Conservation (phyloP, 2,113 vertebrate genomes). For the Nesospiza acunhae region DNA sequence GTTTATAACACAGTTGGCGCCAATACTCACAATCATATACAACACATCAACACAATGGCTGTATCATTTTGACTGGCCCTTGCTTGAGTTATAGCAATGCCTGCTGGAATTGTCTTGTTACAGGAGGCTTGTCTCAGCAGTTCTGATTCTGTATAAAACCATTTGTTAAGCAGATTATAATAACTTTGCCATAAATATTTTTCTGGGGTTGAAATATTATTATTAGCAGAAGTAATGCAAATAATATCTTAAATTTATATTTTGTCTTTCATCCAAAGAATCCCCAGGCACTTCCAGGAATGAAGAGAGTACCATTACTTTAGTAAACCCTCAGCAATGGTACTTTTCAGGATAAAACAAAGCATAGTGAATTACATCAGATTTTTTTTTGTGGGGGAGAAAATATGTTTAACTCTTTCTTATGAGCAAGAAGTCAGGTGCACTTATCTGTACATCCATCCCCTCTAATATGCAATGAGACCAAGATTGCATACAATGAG, state of each 20-base stretch:
- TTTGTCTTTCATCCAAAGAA: not conserved
- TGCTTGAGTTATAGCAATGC: constrained; percentile 42
- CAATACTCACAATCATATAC: not conserved
- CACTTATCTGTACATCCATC: not conserved
- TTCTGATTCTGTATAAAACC: constrained; percentile 29
- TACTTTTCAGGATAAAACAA: not conserved
- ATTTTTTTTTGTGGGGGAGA: not conserved
- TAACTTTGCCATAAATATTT: constrained; percentile 22
- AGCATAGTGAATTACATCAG: not conserved
- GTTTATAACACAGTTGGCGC: constrained; percentile 42
- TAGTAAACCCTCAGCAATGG: not conserved
- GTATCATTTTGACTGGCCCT: constrained; percentile 27
- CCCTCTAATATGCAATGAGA: not conserved
- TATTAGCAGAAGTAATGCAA: constrained; percentile 11
- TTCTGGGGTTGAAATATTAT: constrained; percentile 38
- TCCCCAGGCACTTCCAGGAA: not conserved
- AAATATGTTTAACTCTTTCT: not conserved
- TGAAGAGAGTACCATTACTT: not conserved
- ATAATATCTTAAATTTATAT: constrained; percentile 5
- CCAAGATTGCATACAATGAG: not conserved
- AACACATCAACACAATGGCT: not conserved
- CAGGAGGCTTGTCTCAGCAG: constrained; percentile 22
- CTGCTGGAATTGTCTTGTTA: constrained; percentile 21
- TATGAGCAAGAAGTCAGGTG: not conserved
- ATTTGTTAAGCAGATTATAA: constrained; percentile 22